phyloP scores from a whole-genome alignment of 2,113 vertebrate species.

The Trachemys scripta region DNA sequence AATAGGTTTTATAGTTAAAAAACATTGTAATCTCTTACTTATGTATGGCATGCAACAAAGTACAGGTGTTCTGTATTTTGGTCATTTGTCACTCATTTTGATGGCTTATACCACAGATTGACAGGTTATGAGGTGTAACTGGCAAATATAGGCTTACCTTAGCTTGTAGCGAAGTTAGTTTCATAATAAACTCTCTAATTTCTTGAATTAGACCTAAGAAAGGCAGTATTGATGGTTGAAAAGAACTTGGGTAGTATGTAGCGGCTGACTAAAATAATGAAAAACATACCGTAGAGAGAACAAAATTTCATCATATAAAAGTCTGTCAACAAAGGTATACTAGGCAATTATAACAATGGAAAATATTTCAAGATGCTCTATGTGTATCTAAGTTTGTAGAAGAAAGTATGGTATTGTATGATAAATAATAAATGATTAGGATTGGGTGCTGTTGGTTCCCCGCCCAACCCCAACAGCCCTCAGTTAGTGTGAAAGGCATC shows the following conservation, averaged over 20 bases:
- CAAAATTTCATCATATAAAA: constrained; percentile 36
- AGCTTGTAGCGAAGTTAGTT: not conserved
- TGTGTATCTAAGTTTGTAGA: constrained; percentile 17
- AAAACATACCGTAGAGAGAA: constrained; percentile 24
- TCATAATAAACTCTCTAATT: constrained; percentile 29
- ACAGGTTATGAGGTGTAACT: not conserved
- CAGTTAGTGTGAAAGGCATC: not conserved
- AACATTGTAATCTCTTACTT: not conserved
- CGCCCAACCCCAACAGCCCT: not conserved
- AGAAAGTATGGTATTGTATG: constrained; percentile 7
- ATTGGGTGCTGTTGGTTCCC: not conserved
- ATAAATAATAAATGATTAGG: constrained; percentile 21
- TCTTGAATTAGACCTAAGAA: constrained; percentile 18
- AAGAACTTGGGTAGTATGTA: not conserved
- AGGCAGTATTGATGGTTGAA: constrained; percentile 11
- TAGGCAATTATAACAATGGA: constrained; percentile 12
- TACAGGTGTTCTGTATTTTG: not conserved
- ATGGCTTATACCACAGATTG: not conserved
- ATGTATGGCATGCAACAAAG: not conserved
- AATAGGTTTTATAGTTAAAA: not conserved
- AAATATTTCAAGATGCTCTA: constrained; percentile 25
- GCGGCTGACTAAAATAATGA: constrained; percentile 54
- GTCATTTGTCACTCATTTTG: not conserved
- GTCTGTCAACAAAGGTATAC: constrained; percentile 22
- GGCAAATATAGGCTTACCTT: not conserved